A percentile compares a stretch with the other conserved stretches of the same genome.
These are phyloP conservation scores for Spea multiplicata DNA, from an alignment of 2,113 vertebrate genomes.

Conservation along the genomic window DNA sequence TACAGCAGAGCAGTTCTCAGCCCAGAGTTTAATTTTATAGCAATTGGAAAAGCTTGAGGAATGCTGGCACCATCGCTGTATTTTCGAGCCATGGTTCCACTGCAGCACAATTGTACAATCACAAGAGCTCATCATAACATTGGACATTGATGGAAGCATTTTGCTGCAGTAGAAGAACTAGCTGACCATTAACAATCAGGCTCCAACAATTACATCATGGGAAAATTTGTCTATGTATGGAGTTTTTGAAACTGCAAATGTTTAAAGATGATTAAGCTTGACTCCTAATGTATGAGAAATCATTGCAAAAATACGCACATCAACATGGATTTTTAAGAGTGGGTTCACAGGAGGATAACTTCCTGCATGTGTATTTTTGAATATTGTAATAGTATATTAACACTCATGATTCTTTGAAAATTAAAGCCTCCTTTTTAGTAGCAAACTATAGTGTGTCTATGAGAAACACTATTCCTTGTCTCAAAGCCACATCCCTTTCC, in stretches of 20 bases:
- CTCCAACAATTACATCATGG: slow-evolving; percentile 40
- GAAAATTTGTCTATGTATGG: slow-evolving; percentile 24
- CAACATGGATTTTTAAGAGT: too few species aligned
- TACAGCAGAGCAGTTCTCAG: slow-evolving; percentile 49
- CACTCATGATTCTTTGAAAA: too few species aligned
- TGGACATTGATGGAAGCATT: slow-evolving; percentile 38
- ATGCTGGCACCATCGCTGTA: slow-evolving; percentile 43
- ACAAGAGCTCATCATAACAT: slow-evolving; percentile 41
- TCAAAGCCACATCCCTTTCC: too few species aligned
- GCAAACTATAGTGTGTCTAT: too few species aligned
- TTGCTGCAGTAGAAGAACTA: slow-evolving; percentile 47
- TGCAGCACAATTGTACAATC: slow-evolving; percentile 23
- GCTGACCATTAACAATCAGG: slow-evolving; percentile 19
- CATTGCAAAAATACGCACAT: background rate
- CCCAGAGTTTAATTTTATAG: slow-evolving; percentile 47
- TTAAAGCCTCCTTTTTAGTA: too few species aligned
- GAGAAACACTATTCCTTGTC: too few species aligned
- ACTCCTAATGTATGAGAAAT: background rate
- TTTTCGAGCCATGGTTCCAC: slow-evolving; percentile 31
- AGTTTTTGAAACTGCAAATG: background rate
- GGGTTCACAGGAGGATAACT: too few species aligned
- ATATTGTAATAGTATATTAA: too few species aligned
- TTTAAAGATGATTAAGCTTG: slow-evolving; percentile 11
- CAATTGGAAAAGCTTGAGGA: slow-evolving; percentile 51
- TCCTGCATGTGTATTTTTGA: too few species aligned